Evolutionary conservation across 2,888 invertebrate species (phyloP).

Genomic region (Synanthedon myopaeformis): DNA sequence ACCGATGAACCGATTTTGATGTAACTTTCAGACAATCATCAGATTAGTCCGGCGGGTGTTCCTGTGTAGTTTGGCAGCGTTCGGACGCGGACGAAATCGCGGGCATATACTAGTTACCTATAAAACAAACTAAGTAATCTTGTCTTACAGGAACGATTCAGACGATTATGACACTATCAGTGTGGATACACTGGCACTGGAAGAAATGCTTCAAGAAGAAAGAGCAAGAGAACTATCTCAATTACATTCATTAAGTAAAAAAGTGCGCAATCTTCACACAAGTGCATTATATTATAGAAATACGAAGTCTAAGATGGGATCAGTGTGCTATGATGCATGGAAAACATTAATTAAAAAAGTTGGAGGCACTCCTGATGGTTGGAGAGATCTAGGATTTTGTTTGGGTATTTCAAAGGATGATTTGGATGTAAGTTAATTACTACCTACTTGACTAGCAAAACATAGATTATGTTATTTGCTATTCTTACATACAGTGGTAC

Average conservation of each 20-base stretch:
- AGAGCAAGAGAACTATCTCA: conserved; percentile 41
- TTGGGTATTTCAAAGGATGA: conserved; percentile 45
- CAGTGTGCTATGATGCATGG: conserved; percentile 52
- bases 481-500: too few relatives aligned
- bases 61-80: too few relatives aligned
- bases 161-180: conserved; percentile 45
- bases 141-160: conserved; percentile 36
- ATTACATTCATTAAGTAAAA: conserved; percentile 41
- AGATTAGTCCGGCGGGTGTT: too few relatives aligned
- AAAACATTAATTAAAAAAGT: conserved; percentile 43
- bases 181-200: conserved; percentile 47
- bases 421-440: conserved; percentile 45
- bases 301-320: conserved; percentile 41
- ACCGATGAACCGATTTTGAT: too few relatives aligned
- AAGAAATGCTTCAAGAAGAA: conserved; percentile 41
- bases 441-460: too few relatives aligned
- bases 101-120: conserved; percentile 4
- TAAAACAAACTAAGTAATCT: conserved; percentile 5
- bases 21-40: too few relatives aligned
- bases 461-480: too few relatives aligned
- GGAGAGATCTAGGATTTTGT: conserved; percentile 48
- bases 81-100: too few relatives aligned
- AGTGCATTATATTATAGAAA: conserved; percentile 53
- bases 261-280: conserved; percentile 48
- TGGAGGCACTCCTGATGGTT: conserved; percentile 50